A percentile compares a stretch with the other conserved stretches of the same genome.
Evolutionary conservation across 2,797 vertebrate genomes (phyloP).

Genomic region (Cygnus olor): DNA sequence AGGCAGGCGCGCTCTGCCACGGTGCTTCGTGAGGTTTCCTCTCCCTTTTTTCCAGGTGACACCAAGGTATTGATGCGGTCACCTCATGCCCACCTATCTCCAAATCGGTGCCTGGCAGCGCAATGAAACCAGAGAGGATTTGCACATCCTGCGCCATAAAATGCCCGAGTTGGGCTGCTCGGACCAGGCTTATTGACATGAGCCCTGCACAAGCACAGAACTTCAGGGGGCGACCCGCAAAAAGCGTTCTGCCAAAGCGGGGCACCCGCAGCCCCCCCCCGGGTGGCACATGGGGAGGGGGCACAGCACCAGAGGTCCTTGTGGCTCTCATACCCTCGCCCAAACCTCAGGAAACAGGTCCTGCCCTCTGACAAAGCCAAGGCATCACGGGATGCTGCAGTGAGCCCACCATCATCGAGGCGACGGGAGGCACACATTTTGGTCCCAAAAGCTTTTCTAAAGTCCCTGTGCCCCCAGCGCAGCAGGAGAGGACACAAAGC

Average conservation of each 20-base stretch:
- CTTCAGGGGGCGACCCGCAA: not conserved
- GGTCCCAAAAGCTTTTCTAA: no score
- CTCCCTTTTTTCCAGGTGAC: not conserved
- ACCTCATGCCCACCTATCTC: not conserved
- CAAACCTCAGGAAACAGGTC: no score
- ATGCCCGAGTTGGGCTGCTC: accelerated
- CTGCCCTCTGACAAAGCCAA: no score
- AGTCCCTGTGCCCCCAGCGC: not conserved
- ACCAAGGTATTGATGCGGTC: not conserved
- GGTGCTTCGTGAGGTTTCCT: not conserved
- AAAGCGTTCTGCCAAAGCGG: not conserved
- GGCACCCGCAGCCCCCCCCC: not conserved
- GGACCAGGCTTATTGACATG: not conserved
- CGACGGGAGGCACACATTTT: no score
- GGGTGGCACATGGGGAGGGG: constrained; percentile 34
- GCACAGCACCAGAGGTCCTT: no score
- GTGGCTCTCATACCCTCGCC: no score
- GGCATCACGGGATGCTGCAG: no score
- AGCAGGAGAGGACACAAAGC: not conserved
- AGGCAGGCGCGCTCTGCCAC: not conserved
- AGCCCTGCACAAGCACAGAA: not conserved
- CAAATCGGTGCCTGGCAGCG: not conserved
- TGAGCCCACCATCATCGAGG: no score
- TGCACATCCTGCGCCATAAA: not conserved
- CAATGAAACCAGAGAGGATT: not conserved